phyloP scores from a whole-genome alignment of 2,113 vertebrate species.

The Fulica atra region DNA sequence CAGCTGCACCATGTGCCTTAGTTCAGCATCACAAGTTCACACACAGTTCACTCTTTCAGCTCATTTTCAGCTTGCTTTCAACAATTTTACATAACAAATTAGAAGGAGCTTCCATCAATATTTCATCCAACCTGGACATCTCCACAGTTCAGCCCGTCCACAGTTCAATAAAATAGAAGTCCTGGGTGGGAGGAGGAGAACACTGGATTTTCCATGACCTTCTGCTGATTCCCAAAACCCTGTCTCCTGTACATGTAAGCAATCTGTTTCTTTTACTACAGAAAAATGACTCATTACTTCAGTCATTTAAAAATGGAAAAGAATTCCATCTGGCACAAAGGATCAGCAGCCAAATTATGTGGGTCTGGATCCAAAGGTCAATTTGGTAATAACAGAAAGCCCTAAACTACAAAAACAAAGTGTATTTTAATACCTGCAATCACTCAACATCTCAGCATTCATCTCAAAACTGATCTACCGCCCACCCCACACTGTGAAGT shows the following conservation, averaged over 20 bases:
- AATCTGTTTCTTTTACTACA: neutral
- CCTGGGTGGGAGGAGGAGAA: neutral
- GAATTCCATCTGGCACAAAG: neutral
- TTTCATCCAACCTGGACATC: neutral
- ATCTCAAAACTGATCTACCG: neutral
- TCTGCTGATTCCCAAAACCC: neutral
- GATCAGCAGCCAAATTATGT: neutral
- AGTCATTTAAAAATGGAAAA: neutral
- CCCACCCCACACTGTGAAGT: rapidly evolving
- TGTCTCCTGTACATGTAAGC: neutral
- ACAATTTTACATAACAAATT: neutral
- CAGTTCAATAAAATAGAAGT: neutral
- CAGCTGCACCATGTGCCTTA: neutral
- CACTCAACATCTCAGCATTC: neutral
- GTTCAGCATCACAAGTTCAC: neutral
- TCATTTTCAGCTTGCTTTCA: neutral
- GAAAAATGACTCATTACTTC: neutral
- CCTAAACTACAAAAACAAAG: neutral
- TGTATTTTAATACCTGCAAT: neutral
- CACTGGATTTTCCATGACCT: neutral
- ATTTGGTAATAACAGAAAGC: neutral
- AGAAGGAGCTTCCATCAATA: neutral
- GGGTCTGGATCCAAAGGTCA: neutral
- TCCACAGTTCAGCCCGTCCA: neutral
- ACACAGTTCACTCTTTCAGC: neutral